A percentile compares a stretch with the other conserved stretches of the same genome.
These are phyloP conservation scores for Macaca nemestrina DNA, from an alignment of 2,113 vertebrate genomes.

Conservation along the genomic window DNA sequence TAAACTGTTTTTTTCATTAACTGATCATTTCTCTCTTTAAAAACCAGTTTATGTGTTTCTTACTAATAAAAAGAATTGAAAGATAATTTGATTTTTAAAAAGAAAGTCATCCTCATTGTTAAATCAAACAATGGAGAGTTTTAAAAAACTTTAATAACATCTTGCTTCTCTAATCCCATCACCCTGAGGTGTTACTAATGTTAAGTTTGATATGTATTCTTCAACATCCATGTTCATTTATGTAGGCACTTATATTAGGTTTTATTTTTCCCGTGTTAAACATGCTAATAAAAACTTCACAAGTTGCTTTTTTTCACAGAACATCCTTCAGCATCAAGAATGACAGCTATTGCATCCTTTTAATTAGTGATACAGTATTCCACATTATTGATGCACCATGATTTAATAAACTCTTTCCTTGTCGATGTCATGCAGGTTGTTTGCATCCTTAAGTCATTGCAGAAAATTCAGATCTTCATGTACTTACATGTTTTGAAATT, in stretches of 20 bases:
- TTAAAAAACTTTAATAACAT: neutral
- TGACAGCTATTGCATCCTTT: neutral
- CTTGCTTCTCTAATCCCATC: neutral
- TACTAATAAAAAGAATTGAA: slow-evolving; percentile 18
- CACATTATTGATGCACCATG: neutral
- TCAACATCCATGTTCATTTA: neutral
- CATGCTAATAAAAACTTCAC: neutral
- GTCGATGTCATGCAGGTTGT: neutral
- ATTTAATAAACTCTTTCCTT: neutral
- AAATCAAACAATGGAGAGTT: neutral
- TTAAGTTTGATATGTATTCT: neutral
- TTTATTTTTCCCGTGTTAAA: neutral
- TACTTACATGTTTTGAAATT: neutral
- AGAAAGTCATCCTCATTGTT: neutral
- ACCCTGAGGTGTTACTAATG: neutral
- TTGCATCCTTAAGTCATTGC: neutral
- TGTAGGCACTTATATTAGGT: neutral
- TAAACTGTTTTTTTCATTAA: neutral
- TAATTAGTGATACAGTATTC: neutral
- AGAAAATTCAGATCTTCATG: neutral
- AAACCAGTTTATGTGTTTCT: neutral
- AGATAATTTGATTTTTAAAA: neutral
- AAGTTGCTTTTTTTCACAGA: neutral
- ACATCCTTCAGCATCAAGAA: neutral
- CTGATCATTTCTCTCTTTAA: neutral